Evolutionary conservation across 2,113 vertebrate genomes (phyloP).

Genomic region (Atherinomorus stipes): DNA sequence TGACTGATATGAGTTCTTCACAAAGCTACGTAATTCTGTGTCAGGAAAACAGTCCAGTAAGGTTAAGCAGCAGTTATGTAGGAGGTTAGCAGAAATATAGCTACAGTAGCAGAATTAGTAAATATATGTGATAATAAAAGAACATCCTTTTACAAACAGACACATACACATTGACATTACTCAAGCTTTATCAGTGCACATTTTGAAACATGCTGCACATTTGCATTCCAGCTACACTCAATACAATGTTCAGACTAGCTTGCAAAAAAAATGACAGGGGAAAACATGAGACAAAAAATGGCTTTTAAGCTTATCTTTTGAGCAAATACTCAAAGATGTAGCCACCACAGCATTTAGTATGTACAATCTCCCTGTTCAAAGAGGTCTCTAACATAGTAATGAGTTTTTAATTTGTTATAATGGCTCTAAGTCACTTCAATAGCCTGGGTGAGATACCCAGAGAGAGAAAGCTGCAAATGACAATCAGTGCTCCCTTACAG

Average conservation of each 20-base stretch:
- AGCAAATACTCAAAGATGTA: conserved; percentile 57
- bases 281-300: conserved; percentile 63
- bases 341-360: conserved; percentile 57
- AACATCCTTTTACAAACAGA: conserved; percentile 83
- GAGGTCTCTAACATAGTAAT: conserved; percentile 53
- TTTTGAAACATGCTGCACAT: conserved; percentile 93
- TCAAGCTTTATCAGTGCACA: conserved; percentile 93
- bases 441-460: conserved; percentile 69
- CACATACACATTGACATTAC: conserved; percentile 88
- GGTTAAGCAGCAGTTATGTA: conserved; percentile 85
- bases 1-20: conserved; percentile 44
- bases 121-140: conserved; percentile 84
- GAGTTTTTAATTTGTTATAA: conserved; percentile 66
- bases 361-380: conserved; percentile 70
- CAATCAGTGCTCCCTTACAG: conserved; percentile 82
- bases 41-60: conserved; percentile 55
- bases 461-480: conserved; percentile 89
- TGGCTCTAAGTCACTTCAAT: conserved; percentile 80
- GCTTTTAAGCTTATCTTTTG: conserved; percentile 70
- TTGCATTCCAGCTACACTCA: conserved; percentile 90
- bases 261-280: conserved; percentile 82
- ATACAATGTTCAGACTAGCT: conserved; percentile 88
- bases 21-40: conserved; percentile 47
- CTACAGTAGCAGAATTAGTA: conserved; percentile 91
- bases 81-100: conserved; percentile 80